Evolutionary conservation across 2,888 invertebrate species (phyloP), one percentile per base, ranked within the genome.

Genomic region (Flexamia atlantica): DNA sequence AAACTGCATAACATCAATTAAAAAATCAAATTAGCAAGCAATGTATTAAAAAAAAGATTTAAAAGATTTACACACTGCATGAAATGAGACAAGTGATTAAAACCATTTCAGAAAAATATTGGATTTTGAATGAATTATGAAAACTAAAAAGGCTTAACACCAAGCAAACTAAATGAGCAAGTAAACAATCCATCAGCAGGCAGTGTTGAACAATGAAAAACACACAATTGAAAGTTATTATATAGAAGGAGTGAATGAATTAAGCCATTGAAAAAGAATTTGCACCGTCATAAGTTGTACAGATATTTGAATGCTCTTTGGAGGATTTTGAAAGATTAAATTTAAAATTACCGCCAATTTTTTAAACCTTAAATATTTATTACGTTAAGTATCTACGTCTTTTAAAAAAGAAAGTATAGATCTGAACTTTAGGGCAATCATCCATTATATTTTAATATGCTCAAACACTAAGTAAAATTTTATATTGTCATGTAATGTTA

Each of bases 141-240:
- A 57, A 57, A 57, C 9, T n/a, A 53, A 57, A 57, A 7, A 23
- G 23, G 12, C 23, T 1, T 23, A 57, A 57, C 9, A 36, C 36
- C 57, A 57, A 57, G 57, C 57, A 57, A 23, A 57, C 57, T 23
- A 23, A 23, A 57, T 57, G 57, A 57, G 57, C 23, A 20, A 57
- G 5, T 7, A 23, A 57, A 23, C 9, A 57, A 57, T 17, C 23
- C 57, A 57, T 57, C 20, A 57, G 23, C 57, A 57, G 57, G 57
- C 57, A 57, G 17, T 57, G 57, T 20, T 12, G 23, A 57, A 57
- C 23, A 46, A 46, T 46, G n/a, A 46, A 46, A 46, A 7, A 46
- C 46, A 46, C 46, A 46, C 46, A 46, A 46, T 46, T 12, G 46
- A 46, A 12, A 46, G n/a, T 17, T n/a, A n/a, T n/a, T n/a, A n/a